phyloP scores from a whole-genome alignment of 2,888 invertebrate genomes.

The Ophion ellenae region DNA sequence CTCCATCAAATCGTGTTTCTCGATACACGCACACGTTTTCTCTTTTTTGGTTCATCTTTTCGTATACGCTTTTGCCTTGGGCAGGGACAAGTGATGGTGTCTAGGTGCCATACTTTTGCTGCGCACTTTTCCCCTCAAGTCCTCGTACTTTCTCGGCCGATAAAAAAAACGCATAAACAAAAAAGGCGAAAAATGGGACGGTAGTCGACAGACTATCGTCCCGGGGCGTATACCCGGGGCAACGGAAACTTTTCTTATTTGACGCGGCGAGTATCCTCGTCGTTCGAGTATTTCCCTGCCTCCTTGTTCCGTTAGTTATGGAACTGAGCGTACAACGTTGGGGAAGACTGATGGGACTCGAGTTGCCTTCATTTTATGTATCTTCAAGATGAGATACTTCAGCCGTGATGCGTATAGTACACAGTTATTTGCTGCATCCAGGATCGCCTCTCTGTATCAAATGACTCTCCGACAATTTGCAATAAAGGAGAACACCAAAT shows the following conservation, averaged over 20 bases:
- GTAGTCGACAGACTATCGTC: slow-evolving; percentile 1
- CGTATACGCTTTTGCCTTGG: slow-evolving; percentile 14
- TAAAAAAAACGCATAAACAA: slow-evolving; percentile 12
- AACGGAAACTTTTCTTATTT: slow-evolving; percentile 44
- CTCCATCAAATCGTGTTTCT: too few relatives aligned
- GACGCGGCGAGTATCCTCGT: slow-evolving; percentile 10
- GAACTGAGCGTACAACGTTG: slow-evolving; percentile 40
- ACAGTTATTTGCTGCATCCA: background rate
- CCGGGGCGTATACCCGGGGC: slow-evolving; percentile 16
- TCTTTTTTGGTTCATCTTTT: background rate
- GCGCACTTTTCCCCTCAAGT: slow-evolving; percentile 12
- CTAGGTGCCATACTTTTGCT: slow-evolving; percentile 21
- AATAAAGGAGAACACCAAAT: too few relatives aligned
- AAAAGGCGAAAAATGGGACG: slow-evolving; percentile 1
- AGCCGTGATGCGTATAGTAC: background rate
- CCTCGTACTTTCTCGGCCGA: slow-evolving; percentile 22
- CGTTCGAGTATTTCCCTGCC: slow-evolving; percentile 39
- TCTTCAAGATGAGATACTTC: slow-evolving; percentile 27
- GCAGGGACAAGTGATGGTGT: slow-evolving; percentile 49
- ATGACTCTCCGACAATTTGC: background rate
- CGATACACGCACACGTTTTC: background rate
- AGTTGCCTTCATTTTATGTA: slow-evolving; percentile 9
- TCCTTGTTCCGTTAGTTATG: slow-evolving; percentile 44
- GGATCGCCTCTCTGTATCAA: background rate
- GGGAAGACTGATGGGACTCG: slow-evolving; percentile 55